Evolutionary conservation across 2,888 invertebrate genomes (phyloP), one percentile per base, ranked within the genome.

Genomic region (Nymphalis polychloros): DNA sequence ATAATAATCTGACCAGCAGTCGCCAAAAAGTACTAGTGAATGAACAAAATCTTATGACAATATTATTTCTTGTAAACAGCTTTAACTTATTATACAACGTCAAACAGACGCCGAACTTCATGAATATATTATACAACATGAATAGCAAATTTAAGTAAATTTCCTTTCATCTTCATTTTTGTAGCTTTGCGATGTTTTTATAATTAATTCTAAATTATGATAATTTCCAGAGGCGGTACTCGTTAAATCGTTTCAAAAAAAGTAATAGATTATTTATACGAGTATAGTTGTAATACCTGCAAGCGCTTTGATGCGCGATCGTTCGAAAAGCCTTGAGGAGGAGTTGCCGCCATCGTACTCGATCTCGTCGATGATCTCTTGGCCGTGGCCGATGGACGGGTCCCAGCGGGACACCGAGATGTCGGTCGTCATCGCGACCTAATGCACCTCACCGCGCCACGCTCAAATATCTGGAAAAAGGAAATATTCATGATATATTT

Each of bases 341-440:
- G 98, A 98, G 92, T 98, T 98, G 84, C 98, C 99, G 85, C 99
- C 99, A 93, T 99, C 99, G 94, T 99, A 99, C 94, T 99, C 99
- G 94, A 98, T 98, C 90, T 99, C 99, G 89, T 98, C 98, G 90
- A 97, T 97, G 89, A 97, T 96, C 93, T 97, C 97, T 93, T 97
- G 97, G 84, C 97, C 97, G 85, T 95, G 94, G 87, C 94, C 94
- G 87, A 96, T 95, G 93, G 96, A 96, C 83, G 98, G 97, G 94
- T 98, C 98, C 98, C 98, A 98, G 88, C 98, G 97, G 93, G 97
- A 97, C 94, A 97, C 96, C 93, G 97, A 97, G 93, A 98, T 98
- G 95, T 98, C 98, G 94, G 98, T 98, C 94, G 98, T 98, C 98
- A 98, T 98, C 83, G 85, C 92, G 91, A 89, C 93, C 88, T 82